Percentiles rank a stretch among this genome's conserved stretches.
These are phyloP conservation scores for Nematolebias whitei DNA, from an alignment of 2,113 vertebrate species.

Conservation along the genomic window DNA sequence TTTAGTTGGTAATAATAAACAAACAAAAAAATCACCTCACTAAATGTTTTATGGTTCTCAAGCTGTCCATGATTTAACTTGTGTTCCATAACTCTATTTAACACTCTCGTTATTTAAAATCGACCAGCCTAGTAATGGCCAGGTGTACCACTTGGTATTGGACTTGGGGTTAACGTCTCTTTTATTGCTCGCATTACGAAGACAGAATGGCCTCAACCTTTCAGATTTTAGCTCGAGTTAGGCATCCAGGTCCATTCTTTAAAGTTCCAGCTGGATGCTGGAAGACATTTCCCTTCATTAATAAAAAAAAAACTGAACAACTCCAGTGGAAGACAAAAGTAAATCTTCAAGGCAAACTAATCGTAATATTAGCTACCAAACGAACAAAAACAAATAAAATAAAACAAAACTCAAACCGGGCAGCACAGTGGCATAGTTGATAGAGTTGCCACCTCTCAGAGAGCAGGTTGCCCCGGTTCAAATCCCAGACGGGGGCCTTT, in stretches of 20 bases:
- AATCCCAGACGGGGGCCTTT: too few relatives aligned
- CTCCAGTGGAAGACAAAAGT: constrained; percentile 36
- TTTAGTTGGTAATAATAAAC: too few relatives aligned
- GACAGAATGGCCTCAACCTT: constrained; percentile 56
- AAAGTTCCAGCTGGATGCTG: constrained; percentile 72
- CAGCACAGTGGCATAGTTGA: too few relatives aligned
- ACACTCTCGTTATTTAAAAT: constrained; percentile 54
- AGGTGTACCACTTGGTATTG: constrained; percentile 61
- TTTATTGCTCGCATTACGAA: constrained; percentile 77
- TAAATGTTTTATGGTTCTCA: background rate
- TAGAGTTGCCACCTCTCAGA: too few relatives aligned
- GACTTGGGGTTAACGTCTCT: constrained; percentile 64
- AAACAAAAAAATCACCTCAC: too few relatives aligned
- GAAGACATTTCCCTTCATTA: constrained; percentile 60
- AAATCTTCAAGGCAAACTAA: constrained; percentile 63
- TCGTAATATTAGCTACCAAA: constrained; percentile 45
- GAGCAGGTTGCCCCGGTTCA: too few relatives aligned
- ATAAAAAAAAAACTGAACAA: constrained; percentile 44
- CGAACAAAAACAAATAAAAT: constrained; percentile 17
- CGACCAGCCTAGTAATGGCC: constrained; percentile 26
- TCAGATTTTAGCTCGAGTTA: constrained; percentile 72
- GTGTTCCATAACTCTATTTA: background rate
- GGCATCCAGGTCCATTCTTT: constrained; percentile 56
- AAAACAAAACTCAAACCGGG: too few relatives aligned
- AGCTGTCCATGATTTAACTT: background rate